Evolutionary conservation across 1,140 invertebrate species (phyloP).

Genomic region (Scylla paramamosain): DNA sequence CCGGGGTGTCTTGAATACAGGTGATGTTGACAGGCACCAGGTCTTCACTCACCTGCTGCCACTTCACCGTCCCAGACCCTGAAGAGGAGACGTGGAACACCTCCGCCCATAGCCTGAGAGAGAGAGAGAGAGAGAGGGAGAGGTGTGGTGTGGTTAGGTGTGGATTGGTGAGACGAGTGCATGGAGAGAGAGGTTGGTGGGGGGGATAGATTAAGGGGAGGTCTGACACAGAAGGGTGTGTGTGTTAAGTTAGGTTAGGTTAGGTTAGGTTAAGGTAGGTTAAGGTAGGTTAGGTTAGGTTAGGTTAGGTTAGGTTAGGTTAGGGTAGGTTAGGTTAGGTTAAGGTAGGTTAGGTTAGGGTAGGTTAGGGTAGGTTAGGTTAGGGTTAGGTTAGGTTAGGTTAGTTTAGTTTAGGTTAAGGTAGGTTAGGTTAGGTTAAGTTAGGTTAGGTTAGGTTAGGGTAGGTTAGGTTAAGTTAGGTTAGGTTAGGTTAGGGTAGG

Average conservation of each 20-base stretch:
- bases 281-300: too few relatives aligned
- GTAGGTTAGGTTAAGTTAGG: too few relatives aligned
- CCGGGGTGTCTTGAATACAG: slow-evolving; percentile 92
- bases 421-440: too few relatives aligned
- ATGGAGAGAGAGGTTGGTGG: background rate
- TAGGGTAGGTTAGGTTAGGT: too few relatives aligned
- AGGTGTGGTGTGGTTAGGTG: background rate
- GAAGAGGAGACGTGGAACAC: slow-evolving; percentile 97
- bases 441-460: too few relatives aligned
- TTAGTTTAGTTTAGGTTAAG: too few relatives aligned
- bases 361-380: background rate
- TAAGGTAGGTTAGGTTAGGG: too few relatives aligned
- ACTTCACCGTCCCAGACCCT: slow-evolving; percentile 93
- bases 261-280: background rate
- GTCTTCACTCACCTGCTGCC: slow-evolving; percentile 98
- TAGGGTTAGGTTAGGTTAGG: too few relatives aligned
- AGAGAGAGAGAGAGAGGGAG: background rate
- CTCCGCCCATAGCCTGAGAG: slow-evolving; percentile 90
- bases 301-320: too few relatives aligned
- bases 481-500: too few relatives aligned
- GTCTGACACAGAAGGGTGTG: background rate
- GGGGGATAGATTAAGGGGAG: background rate
- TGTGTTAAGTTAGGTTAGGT: background rate
- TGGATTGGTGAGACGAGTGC: background rate
- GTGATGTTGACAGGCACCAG: slow-evolving; percentile 98